Percentiles rank a stretch among this genome's conserved stretches.
Evolutionary conservation across 2,113 vertebrate species (phyloP).

Genomic region (Azemiops feae): DNA sequence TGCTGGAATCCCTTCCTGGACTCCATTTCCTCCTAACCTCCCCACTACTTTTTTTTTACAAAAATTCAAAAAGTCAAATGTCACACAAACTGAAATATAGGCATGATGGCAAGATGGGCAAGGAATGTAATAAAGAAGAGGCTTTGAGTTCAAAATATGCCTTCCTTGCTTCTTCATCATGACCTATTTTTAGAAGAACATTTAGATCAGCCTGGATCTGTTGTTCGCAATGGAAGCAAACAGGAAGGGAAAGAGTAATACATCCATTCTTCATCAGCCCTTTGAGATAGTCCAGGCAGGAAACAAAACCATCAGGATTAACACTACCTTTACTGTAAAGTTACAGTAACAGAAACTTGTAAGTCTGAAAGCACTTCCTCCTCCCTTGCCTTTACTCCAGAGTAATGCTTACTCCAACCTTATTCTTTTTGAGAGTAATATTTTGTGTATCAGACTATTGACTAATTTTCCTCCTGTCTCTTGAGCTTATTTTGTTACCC

Average conservation of each 20-base stretch:
- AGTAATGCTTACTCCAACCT: neutral
- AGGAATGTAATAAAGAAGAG: neutral
- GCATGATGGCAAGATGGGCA: neutral
- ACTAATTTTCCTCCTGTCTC: neutral
- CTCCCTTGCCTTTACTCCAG: neutral
- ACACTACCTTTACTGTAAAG: neutral
- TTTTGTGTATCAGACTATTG: neutral
- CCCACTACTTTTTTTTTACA: neutral
- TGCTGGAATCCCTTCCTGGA: neutral
- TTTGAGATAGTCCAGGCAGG: neutral
- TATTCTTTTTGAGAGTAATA: neutral
- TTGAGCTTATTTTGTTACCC: neutral
- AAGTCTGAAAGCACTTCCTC: neutral
- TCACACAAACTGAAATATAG: neutral
- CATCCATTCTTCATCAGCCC: neutral
- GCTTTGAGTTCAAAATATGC: neutral
- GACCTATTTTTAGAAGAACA: neutral
- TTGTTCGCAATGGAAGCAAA: neutral
- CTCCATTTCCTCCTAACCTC: neutral
- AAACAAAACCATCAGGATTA: neutral
- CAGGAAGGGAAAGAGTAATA: neutral
- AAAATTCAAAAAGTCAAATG: neutral
- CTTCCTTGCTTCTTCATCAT: neutral
- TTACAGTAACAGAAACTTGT: neutral
- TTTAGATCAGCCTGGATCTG: neutral